Base-by-base conservation (phyloP, 1,140 invertebrate species). In the Rhagoletis pomonella region DNA sequence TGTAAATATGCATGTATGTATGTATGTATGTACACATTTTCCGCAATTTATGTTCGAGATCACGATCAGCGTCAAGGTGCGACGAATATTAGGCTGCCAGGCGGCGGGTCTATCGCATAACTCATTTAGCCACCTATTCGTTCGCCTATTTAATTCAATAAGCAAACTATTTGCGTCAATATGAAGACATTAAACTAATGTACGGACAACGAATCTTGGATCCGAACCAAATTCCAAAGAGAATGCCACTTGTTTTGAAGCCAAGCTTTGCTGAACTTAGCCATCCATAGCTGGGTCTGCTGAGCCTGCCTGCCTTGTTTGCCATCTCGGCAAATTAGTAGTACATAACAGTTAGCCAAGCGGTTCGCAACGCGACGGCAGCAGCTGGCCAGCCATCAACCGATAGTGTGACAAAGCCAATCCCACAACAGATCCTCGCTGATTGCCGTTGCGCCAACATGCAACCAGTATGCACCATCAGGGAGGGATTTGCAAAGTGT, bases 61-160 rank as follows among this genome's bases (percentile, higher is more conserved):
- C 64, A 67, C 7, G 6, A 67, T 39, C n/a, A 39, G 29, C 29
- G 17, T 7, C 29, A 17, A 67, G 64, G 64, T 29, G 64, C 64
- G 6, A 5, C 64, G n/a, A 29, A 67, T 67, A 19, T n/a, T n/a
- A 67, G 64, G 64, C n/a, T 19, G 6, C 64, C 64, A 39, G 64
- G 64, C 64, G 64, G 64, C 64, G 64, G 64, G 6, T 67, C 64
- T 14, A 67, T 67, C 29, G 64, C 64, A 67, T 67, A 29, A 67
- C 39, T 67, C 64, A 67, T 67, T 29, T 6, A 19, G 19, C 29
- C 64, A 39, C 64, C 39, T 39, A 17, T 39, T 67, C 64, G 64
- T 67, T 67, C 64, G 64, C 64, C 64, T 67, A 67, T 67, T 67
- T 67, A 67, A 67, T 67, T 67, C 64, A 67, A 67, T 67, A 39